These are phyloP conservation scores for Diaperis boleti DNA, from an alignment of 2,888 invertebrate genomes.

Conservation along the genomic window DNA sequence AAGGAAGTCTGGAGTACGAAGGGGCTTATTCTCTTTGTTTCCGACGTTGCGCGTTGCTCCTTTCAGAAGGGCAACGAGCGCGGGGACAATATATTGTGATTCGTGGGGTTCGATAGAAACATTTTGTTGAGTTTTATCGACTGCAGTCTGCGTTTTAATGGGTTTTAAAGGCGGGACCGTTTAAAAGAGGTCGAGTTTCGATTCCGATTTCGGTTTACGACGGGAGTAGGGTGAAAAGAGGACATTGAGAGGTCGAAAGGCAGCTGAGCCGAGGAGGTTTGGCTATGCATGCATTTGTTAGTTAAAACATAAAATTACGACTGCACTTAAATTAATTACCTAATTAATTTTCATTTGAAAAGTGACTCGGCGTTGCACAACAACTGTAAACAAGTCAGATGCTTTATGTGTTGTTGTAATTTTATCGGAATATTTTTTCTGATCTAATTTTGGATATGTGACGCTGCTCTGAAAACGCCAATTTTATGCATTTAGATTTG, in stretches of 20 bases:
- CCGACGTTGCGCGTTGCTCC: not conserved
- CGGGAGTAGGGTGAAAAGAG: not conserved
- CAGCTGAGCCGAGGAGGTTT: not conserved
- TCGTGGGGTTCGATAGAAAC: constrained; percentile 11
- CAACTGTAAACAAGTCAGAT: too few species aligned
- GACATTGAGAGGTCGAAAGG: not conserved
- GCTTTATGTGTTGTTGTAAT: too few species aligned
- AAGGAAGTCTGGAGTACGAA: not conserved
- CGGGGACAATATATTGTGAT: constrained; percentile 11
- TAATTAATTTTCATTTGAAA: too few species aligned
- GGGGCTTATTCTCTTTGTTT: constrained; percentile 15
- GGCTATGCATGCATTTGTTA: not conserved
- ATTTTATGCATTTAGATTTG: too few species aligned
- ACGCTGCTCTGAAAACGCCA: too few species aligned
- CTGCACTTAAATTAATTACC: not conserved
- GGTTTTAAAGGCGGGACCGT: constrained; percentile 7
- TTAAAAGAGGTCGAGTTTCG: not conserved
- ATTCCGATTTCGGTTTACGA: constrained; percentile 11
- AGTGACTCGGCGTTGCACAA: too few species aligned
- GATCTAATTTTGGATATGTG: too few species aligned
- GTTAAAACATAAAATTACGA: not conserved
- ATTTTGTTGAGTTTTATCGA: constrained; percentile 19
- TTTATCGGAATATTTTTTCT: too few species aligned
- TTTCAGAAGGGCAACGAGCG: not conserved
- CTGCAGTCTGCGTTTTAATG: constrained; percentile 22